Percentiles rank a stretch among this genome's conserved stretches.
These are phyloP conservation scores for Greenwoodochromis staneri DNA, from an alignment of 2,113 vertebrate genomes.

Conservation along the genomic window DNA sequence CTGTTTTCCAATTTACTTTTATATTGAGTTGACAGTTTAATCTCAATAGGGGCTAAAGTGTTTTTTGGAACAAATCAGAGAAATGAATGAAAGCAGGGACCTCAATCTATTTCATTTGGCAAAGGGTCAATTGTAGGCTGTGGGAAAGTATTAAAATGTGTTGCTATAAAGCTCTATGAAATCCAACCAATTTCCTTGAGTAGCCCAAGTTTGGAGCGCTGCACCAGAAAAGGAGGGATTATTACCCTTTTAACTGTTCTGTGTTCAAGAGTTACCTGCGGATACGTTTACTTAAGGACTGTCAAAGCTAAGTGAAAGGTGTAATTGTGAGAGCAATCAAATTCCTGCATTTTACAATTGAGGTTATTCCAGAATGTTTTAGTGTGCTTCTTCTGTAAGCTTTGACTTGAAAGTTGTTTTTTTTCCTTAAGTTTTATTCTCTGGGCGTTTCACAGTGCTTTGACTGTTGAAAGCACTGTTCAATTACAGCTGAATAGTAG, in stretches of 20 bases:
- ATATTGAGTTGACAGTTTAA: not conserved
- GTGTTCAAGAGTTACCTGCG: not conserved
- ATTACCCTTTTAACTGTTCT: not conserved
- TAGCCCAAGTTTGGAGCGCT: not conserved
- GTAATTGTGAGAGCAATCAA: not conserved
- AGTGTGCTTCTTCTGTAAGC: not conserved
- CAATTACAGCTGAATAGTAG: conserved; percentile 8
- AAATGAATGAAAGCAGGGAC: not conserved
- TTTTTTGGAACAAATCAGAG: not conserved
- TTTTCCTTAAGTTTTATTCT: not conserved
- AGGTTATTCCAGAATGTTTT: not conserved
- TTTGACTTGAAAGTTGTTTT: not conserved
- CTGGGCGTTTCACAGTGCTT: not conserved
- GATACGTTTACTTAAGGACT: not conserved
- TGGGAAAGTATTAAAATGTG: not conserved
- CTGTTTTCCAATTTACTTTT: not conserved
- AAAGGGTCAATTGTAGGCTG: not conserved
- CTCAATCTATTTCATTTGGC: not conserved
- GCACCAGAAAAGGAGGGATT: not conserved
- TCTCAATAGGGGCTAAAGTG: not conserved
- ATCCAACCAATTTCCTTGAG: not conserved
- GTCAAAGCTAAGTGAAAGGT: not conserved
- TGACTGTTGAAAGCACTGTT: conserved; percentile 34
- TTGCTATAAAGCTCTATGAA: not conserved
- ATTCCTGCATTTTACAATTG: not conserved